Conservation (phyloP, 2,888 invertebrate genomes). For the Leptopilina myrica region DNA sequence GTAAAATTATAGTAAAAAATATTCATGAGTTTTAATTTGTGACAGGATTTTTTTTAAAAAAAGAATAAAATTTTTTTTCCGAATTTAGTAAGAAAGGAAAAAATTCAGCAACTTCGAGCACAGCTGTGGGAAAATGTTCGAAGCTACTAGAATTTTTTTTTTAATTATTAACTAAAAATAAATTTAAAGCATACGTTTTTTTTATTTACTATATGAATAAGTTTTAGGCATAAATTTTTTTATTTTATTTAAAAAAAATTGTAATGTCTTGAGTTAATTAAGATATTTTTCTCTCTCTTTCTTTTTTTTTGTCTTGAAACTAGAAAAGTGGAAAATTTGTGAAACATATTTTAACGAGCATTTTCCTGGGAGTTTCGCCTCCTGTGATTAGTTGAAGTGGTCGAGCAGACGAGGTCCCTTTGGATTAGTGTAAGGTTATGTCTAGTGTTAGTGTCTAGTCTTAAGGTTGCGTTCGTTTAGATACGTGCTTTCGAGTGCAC, state of each 20-base stretch:
- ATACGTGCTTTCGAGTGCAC: constrained; percentile 32
- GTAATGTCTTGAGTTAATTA: background rate
- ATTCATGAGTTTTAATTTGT: too few species aligned
- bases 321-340: background rate
- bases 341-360: constrained; percentile 30
- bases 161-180: background rate
- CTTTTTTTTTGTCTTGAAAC: background rate
- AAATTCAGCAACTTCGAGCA: background rate
- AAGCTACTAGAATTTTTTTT: background rate
- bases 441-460: constrained; percentile 30
- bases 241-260: too few species aligned
- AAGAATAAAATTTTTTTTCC: too few species aligned
- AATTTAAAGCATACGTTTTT: background rate
- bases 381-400: constrained; percentile 15
- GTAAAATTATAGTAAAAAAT: too few species aligned
- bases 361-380: constrained; percentile 25
- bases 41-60: too few species aligned
- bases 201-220: too few species aligned
- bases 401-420: constrained; percentile 25
- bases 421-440: constrained; percentile 52
- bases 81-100: background rate
- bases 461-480: background rate
- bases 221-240: background rate
- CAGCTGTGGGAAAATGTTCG: background rate
- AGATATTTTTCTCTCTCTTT: background rate